A percentile compares a stretch with the other conserved stretches of the same genome.
phyloP scores from a whole-genome alignment of 2,113 vertebrate species.

The Forbesichthys papilliferus region DNA sequence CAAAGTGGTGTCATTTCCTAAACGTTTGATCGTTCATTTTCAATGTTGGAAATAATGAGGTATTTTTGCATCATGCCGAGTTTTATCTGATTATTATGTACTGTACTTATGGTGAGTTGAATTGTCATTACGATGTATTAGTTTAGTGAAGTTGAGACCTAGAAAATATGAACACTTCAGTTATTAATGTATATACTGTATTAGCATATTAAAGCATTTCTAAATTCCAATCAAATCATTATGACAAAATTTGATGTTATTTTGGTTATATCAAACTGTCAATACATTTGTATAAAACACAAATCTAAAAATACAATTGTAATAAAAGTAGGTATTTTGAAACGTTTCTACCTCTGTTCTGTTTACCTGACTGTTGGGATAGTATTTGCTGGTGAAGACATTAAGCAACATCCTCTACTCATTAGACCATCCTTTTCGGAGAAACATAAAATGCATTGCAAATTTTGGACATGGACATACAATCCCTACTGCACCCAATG shows the following conservation, averaged over 20 bases:
- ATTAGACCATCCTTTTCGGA: neutral
- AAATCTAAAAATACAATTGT: neutral
- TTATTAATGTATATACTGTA: too few species aligned
- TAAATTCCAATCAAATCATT: neutral
- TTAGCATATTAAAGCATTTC: too few species aligned
- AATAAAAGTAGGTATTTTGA: neutral
- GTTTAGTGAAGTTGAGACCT: too few species aligned
- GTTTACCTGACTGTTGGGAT: neutral
- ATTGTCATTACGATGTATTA: too few species aligned
- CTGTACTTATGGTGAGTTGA: too few species aligned
- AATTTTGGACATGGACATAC: neutral
- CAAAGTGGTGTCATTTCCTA: neutral
- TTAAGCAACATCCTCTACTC: neutral
- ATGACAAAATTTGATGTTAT: neutral
- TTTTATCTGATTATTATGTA: too few species aligned
- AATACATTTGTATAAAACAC: neutral
- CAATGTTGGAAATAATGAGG: too few species aligned
- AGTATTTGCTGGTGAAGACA: neutral
- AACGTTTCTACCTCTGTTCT: too few species aligned
- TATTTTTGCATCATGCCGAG: too few species aligned
- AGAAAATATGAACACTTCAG: too few species aligned
- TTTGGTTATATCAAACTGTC: neutral
- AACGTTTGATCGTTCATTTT: neutral
- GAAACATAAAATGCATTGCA: constrained; percentile 7
- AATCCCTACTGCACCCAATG: constrained; percentile 22